Percentiles rank a stretch among this genome's conserved stretches.
These are phyloP conservation scores for Parazoanthus darwini DNA, from an alignment of 92 coral and sea anemone genomes.

Conservation along the genomic window DNA sequence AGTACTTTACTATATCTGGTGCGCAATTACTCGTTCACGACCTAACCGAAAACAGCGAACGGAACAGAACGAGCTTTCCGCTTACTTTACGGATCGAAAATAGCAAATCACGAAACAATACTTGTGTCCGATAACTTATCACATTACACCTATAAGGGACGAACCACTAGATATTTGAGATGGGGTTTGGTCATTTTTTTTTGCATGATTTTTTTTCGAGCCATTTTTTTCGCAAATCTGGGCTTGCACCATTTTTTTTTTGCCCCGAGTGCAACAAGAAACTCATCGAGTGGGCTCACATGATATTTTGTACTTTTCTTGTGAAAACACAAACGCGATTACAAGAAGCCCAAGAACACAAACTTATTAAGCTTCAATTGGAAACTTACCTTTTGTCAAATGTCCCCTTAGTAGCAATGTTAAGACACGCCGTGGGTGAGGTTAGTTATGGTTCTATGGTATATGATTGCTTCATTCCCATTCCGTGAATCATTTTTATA, in stretches of 20 bases:
- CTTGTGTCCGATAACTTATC: too few relatives aligned
- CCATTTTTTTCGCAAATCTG: conserved; percentile 22
- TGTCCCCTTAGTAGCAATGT: conserved; percentile 4
- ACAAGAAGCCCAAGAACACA: conserved; percentile 16
- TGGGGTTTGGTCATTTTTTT: not conserved
- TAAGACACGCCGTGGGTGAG: conserved; percentile 17
- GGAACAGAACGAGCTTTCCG: too few relatives aligned
- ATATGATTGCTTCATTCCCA: conserved; percentile 6
- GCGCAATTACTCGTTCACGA: too few relatives aligned
- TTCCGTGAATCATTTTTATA: not conserved
- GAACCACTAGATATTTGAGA: conserved; percentile 12
- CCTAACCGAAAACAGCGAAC: too few relatives aligned
- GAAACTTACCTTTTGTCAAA: conserved; percentile 24
- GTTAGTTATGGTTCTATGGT: conserved; percentile 20
- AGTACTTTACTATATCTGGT: too few relatives aligned
- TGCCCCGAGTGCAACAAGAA: conserved; percentile 17
- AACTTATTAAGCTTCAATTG: conserved; percentile 9
- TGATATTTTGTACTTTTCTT: conserved; percentile 9
- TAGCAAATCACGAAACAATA: too few relatives aligned
- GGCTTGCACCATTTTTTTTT: conserved; percentile 13
- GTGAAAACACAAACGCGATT: conserved; percentile 19
- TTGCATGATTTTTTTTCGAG: conserved; percentile 14
- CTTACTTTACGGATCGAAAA: too few relatives aligned
- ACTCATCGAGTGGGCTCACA: conserved; percentile 31
- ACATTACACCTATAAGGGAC: not conserved